These are phyloP conservation scores for Tinamus major DNA, from an alignment of 2,797 vertebrate genomes.

Conservation along the genomic window DNA sequence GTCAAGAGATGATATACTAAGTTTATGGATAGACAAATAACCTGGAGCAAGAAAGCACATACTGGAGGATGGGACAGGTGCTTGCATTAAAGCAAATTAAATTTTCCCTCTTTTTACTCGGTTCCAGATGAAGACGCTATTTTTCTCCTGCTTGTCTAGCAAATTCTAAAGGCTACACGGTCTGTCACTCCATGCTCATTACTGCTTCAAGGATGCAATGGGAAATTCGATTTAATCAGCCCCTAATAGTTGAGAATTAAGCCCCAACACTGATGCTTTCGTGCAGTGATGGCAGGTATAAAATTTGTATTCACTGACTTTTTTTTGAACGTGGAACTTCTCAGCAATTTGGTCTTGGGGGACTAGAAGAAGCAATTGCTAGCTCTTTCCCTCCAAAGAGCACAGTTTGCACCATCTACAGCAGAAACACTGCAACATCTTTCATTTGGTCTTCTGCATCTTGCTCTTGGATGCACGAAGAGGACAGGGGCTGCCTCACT, in stretches of 20 bases:
- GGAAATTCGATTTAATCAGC: conserved; percentile 18
- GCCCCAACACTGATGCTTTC: background rate
- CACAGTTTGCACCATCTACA: background rate
- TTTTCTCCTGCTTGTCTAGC: background rate
- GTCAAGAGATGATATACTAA: background rate
- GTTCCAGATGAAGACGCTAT: background rate
- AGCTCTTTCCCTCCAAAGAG: background rate
- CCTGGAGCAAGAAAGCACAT: background rate
- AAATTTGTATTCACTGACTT: background rate
- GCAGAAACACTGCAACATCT: background rate
- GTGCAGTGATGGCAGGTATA: background rate
- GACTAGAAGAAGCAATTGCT: background rate
- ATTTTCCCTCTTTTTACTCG: background rate
- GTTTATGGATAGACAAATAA: background rate
- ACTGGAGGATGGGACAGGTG: background rate
- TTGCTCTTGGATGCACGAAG: background rate
- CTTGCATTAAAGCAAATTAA: background rate
- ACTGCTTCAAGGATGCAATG: background rate
- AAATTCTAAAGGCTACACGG: background rate
- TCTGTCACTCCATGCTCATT: background rate
- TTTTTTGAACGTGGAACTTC: background rate
- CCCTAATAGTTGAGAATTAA: background rate
- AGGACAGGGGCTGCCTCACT: background rate
- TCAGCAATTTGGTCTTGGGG: background rate
- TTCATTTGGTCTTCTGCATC: background rate